A percentile compares a stretch with the other conserved stretches of the same genome.
These are phyloP conservation scores for Muscicapa comitata DNA, from an alignment of 2,797 vertebrate genomes.

Conservation along the genomic window DNA sequence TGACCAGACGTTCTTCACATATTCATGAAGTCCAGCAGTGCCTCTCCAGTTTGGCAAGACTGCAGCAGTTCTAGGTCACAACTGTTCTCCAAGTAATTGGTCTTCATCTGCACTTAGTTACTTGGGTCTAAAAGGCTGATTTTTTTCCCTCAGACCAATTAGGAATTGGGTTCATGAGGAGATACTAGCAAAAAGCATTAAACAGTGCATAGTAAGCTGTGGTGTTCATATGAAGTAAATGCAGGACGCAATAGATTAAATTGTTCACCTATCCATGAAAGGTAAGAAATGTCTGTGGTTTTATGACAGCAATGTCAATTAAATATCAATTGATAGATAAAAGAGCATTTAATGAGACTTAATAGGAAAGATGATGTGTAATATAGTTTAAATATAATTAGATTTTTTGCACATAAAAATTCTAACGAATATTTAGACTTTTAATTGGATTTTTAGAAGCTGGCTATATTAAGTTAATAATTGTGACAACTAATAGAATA, in stretches of 20 bases:
- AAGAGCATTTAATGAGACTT: constrained; percentile 58
- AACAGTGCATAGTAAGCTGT: background rate
- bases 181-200: background rate
- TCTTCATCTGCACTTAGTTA: background rate
- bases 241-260: background rate
- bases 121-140: background rate
- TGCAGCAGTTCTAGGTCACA: fast-evolving
- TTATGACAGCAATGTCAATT: constrained; percentile 49
- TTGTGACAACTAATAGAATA: constrained; percentile 72
- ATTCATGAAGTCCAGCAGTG: background rate
- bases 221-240: background rate
- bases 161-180: background rate
- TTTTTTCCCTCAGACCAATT: background rate
- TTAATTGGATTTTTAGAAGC: constrained; percentile 74
- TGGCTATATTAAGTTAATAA: constrained; percentile 68
- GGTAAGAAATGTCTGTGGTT: background rate
- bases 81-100: background rate
- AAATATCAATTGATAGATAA: constrained; percentile 44
- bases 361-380: constrained; percentile 28
- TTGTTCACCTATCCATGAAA: background rate
- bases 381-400: constrained; percentile 71
- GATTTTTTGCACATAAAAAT: constrained; percentile 69
- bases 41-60: background rate
- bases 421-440: constrained; percentile 67
- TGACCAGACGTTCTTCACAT: background rate